phyloP scores from a whole-genome alignment of 2,888 invertebrate genomes.

The Oligia strigilis region DNA sequence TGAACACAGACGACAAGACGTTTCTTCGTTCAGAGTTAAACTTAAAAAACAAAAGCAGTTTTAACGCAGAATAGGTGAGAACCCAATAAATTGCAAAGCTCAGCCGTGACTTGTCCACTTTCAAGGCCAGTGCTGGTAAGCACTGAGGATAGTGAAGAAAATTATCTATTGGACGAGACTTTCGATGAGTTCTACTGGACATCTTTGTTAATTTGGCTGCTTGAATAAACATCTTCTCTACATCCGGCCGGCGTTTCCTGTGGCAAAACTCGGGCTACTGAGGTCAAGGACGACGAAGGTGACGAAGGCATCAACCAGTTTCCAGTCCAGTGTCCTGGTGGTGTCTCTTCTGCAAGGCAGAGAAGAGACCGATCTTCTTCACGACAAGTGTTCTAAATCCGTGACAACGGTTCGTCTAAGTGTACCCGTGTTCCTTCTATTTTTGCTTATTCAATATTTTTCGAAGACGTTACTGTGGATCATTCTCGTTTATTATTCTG shows the following conservation, averaged over 20 bases:
- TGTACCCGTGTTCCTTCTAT: background rate
- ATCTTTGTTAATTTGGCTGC: background rate
- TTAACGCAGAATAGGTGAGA: background rate
- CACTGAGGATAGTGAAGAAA: background rate
- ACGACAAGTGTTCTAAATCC: background rate
- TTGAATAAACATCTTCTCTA: background rate
- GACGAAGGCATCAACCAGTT: slow-evolving; percentile 2
- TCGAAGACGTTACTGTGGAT: slow-evolving; percentile 1
- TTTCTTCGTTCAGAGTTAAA: background rate
- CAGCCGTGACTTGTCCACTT: background rate
- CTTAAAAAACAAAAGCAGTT: background rate
- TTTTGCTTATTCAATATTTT: background rate
- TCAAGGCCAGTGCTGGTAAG: background rate
- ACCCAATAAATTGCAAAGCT: background rate
- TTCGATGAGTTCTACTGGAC: background rate
- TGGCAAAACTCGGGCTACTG: background rate
- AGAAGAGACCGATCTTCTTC: background rate
- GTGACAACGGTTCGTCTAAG: slow-evolving; percentile 4
- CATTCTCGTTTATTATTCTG: background rate
- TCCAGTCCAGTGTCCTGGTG: background rate
- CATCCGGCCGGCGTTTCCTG: too few relatives aligned
- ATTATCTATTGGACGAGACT: background rate
- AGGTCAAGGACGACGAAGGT: background rate
- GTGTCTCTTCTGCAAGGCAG: background rate
- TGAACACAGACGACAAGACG: background rate